Evolutionary conservation across 2,113 vertebrate species (phyloP).

Genomic region (Pao palembangensis): DNA sequence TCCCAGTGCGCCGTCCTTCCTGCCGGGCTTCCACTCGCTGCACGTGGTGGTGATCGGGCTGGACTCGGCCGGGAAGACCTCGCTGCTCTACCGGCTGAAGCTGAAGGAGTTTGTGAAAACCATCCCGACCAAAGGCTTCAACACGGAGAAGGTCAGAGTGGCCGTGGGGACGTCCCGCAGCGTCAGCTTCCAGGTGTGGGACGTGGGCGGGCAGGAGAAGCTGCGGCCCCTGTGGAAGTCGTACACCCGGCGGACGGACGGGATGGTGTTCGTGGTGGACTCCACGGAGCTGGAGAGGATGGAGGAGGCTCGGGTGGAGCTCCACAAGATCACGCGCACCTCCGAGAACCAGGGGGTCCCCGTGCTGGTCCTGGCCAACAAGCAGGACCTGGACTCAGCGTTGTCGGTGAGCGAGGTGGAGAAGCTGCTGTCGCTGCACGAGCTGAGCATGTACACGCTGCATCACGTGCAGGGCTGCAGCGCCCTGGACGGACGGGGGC

Average conservation of each 20-base stretch:
- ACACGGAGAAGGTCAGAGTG: constrained; percentile 87
- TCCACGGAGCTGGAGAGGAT: constrained; percentile 81
- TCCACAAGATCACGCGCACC: constrained; percentile 84
- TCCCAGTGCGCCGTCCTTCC: constrained; percentile 74
- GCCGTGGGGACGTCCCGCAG: constrained; percentile 76
- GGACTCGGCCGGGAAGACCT: constrained; percentile 87
- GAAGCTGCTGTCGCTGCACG: constrained; percentile 80
- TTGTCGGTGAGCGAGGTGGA: constrained; percentile 79
- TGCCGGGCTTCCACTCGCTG: constrained; percentile 82
- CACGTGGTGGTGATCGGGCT: constrained; percentile 87
- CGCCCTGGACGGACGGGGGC: constrained; percentile 82
- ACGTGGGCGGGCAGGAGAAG: constrained; percentile 90
- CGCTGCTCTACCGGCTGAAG: constrained; percentile 86
- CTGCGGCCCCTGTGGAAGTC: constrained; percentile 88
- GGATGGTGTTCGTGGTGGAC: constrained; percentile 90
- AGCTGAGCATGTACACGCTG: constrained; percentile 78
- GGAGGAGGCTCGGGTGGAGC: constrained; percentile 88
- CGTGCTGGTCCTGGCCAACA: constrained; percentile 85
- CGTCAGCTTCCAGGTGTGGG: constrained; percentile 89
- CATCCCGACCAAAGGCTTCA: constrained; percentile 89
- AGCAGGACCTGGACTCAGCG: constrained; percentile 82
- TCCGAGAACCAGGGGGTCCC: constrained; percentile 88
- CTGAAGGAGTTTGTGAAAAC: constrained; percentile 89
- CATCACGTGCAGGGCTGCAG: constrained; percentile 87
- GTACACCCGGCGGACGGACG: constrained; percentile 85